Conservation (phyloP, 2,797 vertebrate genomes). For the Chloroceryle inda region DNA sequence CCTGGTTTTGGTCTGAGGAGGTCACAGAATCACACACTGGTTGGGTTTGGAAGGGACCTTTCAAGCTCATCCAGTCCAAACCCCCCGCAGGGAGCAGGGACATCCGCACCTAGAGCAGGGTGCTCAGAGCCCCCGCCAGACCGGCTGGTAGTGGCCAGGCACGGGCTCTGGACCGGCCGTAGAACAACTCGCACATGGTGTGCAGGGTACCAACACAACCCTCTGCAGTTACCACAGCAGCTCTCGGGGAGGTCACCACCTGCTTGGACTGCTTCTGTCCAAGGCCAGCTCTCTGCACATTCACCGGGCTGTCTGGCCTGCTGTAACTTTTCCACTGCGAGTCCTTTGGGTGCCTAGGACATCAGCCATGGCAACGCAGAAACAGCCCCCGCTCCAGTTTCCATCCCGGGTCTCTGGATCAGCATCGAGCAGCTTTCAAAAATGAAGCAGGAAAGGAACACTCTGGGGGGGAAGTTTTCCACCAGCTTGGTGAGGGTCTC, state of each 20-base stretch:
- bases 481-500: neutral
- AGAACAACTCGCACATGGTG: accelerated
- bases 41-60: neutral
- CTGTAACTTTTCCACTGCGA: neutral
- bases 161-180: no score
- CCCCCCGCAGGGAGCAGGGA: neutral
- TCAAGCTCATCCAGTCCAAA: neutral
- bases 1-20: neutral
- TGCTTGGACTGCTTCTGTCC: neutral
- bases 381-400: accelerated
- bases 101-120: neutral
- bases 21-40: neutral
- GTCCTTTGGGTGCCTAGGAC: neutral
- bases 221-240: neutral
- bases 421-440: neutral
- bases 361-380: accelerated
- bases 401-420: neutral
- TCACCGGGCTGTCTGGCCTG: neutral
- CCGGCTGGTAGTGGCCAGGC: neutral
- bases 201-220: neutral
- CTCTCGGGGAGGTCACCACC: accelerated
- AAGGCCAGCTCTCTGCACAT: neutral
- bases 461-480: accelerated
- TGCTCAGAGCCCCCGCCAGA: neutral
- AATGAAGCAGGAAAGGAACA: neutral